Percentiles rank a stretch among this genome's conserved stretches.
These are phyloP conservation scores for Pedionomus torquatus DNA, from an alignment of 2,113 vertebrate genomes.

Conservation along the genomic window DNA sequence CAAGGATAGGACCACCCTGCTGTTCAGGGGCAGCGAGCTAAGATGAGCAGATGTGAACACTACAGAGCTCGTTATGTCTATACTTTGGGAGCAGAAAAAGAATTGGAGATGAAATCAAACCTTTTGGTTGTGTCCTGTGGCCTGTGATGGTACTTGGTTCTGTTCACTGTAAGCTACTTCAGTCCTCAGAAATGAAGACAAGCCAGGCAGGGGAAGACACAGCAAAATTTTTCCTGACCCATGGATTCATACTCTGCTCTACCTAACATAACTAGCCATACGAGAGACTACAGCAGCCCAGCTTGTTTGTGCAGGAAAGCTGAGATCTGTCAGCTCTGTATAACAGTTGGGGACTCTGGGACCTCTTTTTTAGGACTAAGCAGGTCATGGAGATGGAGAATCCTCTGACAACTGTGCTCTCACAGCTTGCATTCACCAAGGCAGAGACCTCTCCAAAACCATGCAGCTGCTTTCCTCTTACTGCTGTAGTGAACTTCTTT, in stretches of 20 bases:
- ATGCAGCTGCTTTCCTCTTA: neutral
- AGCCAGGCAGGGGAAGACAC: neutral
- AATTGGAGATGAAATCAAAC: neutral
- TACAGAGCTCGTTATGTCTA: neutral
- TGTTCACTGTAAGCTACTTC: neutral
- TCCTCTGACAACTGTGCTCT: neutral
- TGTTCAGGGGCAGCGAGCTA: neutral
- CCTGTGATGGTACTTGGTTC: neutral
- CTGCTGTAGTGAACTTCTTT: neutral
- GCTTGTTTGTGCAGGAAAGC: neutral
- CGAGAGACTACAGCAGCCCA: neutral
- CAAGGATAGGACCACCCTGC: neutral
- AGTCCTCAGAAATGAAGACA: neutral
- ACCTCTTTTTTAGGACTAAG: neutral
- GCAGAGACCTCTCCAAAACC: neutral
- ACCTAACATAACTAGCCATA: neutral
- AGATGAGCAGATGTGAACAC: fast-evolving
- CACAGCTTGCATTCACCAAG: neutral
- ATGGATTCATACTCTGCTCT: neutral
- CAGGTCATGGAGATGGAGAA: neutral
- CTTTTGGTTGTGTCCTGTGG: neutral
- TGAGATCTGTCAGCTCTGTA: neutral
- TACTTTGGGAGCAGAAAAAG: neutral
- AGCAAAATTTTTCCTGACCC: neutral
- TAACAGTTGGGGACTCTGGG: neutral